These are phyloP conservation scores for Felis catus DNA, from an alignment of 2,113 vertebrate species.

Conservation along the genomic window DNA sequence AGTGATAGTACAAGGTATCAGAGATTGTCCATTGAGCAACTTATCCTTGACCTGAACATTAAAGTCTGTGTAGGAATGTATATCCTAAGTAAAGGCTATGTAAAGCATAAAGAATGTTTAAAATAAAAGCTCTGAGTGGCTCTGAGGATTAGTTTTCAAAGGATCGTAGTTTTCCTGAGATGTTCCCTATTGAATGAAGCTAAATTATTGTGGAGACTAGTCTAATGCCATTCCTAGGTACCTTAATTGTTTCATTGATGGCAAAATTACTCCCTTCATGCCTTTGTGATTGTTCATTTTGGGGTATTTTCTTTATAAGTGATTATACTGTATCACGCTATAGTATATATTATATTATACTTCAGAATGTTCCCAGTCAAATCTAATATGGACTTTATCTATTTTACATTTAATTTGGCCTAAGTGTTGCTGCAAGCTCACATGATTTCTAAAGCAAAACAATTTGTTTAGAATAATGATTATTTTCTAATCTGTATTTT, in stretches of 20 bases:
- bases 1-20: neutral
- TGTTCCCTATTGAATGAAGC: neutral
- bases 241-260: neutral
- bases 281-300: neutral
- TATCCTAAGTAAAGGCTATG: neutral
- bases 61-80: neutral
- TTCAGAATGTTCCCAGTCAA: neutral
- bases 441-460: neutral
- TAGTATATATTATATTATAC: neutral
- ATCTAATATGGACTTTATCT: neutral
- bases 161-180: neutral
- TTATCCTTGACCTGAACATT: neutral
- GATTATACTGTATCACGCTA: neutral
- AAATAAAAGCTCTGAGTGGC: neutral
- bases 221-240: neutral
- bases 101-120: neutral
- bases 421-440: neutral
- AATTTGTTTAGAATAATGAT: neutral
- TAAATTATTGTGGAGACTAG: neutral
- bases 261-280: neutral
- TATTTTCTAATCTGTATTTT: neutral
- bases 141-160: neutral
- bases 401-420: neutral
- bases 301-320: neutral
- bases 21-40: neutral